Conservation (phyloP, 2,113 vertebrate species). For the Cottus gobio region DNA sequence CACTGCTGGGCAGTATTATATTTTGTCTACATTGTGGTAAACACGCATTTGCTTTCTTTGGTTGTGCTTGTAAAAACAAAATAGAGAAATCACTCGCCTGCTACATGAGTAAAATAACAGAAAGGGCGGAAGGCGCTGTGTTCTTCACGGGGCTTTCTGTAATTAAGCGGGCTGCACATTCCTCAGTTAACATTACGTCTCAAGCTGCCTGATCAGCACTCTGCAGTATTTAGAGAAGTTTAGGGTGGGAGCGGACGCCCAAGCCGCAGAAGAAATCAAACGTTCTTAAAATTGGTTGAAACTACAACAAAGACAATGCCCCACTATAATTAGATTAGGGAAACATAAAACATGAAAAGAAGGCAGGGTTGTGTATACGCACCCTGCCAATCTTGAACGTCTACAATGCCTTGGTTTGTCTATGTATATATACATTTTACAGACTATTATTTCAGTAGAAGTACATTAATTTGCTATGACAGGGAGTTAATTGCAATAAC, state of each 20-base stretch:
- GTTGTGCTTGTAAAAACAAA: slow-evolving; percentile 59
- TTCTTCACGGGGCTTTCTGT: slow-evolving; percentile 71
- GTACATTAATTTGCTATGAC: not conserved
- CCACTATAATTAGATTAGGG: slow-evolving; percentile 68
- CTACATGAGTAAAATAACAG: slow-evolving; percentile 44
- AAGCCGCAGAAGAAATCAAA: slow-evolving; percentile 81
- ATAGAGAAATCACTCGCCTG: slow-evolving; percentile 43
- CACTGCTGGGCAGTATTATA: slow-evolving; percentile 28
- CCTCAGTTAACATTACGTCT: slow-evolving; percentile 76
- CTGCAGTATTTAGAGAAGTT: slow-evolving; percentile 79
- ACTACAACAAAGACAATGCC: slow-evolving; percentile 68
- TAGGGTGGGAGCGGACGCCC: slow-evolving; percentile 78
- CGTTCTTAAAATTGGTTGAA: slow-evolving; percentile 80
- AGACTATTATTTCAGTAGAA: slow-evolving; percentile 1
- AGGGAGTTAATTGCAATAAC: not conserved
- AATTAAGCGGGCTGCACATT: slow-evolving; percentile 77
- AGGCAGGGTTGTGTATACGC: slow-evolving; percentile 29
- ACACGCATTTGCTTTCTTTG: slow-evolving; percentile 34
- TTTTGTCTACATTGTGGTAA: slow-evolving; percentile 45
- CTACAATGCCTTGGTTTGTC: slow-evolving; percentile 43
- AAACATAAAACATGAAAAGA: slow-evolving; percentile 63
- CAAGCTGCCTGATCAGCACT: slow-evolving; percentile 85
- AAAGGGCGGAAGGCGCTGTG: slow-evolving; percentile 49
- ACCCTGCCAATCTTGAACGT: slow-evolving; percentile 22
- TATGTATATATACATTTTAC: not conserved